These are phyloP conservation scores for Azorinus chamasolen DNA, from an alignment of 2,888 invertebrate species.

Conservation along the genomic window DNA sequence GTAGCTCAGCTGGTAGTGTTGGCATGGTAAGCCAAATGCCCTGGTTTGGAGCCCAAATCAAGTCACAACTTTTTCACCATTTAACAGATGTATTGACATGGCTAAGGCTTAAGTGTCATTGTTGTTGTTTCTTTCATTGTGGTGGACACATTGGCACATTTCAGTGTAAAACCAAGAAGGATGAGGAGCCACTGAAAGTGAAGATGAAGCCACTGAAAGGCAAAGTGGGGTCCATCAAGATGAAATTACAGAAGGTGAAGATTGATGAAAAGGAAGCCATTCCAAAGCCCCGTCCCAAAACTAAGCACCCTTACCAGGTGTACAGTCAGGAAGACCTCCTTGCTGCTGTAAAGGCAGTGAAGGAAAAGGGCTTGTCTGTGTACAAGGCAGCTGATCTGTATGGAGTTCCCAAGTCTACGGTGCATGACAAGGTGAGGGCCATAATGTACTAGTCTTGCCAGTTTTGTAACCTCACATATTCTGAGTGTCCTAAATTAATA, in stretches of 20 bases:
- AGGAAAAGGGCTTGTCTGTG: constrained; percentile 52
- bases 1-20: too few relatives aligned
- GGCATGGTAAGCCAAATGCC: too few relatives aligned
- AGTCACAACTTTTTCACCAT: too few relatives aligned
- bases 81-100: too few relatives aligned
- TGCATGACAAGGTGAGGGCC: constrained; percentile 52
- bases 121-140: too few relatives aligned
- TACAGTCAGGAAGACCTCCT: constrained; percentile 54
- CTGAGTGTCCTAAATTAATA: too few relatives aligned
- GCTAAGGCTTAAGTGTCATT: too few relatives aligned
- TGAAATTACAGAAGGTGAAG: constrained; percentile 55
- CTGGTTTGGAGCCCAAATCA: too few relatives aligned
- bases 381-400: constrained; percentile 57
- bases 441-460: not conserved
- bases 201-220: constrained; percentile 43
- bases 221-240: constrained; percentile 33
- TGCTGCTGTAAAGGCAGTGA: constrained; percentile 56
- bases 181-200: constrained; percentile 18
- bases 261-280: constrained; percentile 4
- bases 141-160: too few relatives aligned
- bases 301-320: constrained; percentile 46
- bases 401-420: constrained; percentile 59
- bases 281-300: not conserved
- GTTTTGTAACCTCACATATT: not conserved
- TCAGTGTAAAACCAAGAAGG: constrained; percentile 14